These are phyloP conservation scores for Xestoiulus laeticollis DNA, from an alignment of 2,888 invertebrate genomes.

Conservation along the genomic window DNA sequence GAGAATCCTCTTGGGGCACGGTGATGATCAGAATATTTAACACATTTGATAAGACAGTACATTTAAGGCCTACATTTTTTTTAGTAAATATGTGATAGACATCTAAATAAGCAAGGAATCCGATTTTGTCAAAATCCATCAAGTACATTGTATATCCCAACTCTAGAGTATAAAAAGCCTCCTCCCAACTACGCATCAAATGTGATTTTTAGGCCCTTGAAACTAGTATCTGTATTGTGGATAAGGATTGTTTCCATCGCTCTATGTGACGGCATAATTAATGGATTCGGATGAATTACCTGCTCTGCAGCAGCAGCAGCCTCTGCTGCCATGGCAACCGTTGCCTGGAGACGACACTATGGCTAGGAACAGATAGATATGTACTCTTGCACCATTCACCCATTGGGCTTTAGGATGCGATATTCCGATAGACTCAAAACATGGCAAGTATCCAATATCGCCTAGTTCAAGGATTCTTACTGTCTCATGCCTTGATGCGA, in stretches of 20 bases:
- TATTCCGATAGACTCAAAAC: constrained; percentile 6
- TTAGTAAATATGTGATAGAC: too few species aligned
- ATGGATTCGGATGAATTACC: constrained; percentile 43
- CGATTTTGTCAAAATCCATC: too few species aligned
- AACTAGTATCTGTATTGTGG: background rate
- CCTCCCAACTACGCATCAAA: too few species aligned
- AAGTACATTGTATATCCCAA: too few species aligned
- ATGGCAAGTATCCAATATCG: background rate
- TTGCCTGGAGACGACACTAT: background rate
- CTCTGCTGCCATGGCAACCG: constrained; percentile 12
- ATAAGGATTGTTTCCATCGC: constrained; percentile 36
- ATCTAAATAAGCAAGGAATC: too few species aligned
- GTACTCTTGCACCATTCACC: background rate
- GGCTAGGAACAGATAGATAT: constrained; percentile 34
- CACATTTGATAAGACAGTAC: too few species aligned
- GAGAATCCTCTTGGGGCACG: too few species aligned
- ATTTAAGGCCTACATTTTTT: too few species aligned
- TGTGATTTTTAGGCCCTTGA: background rate
- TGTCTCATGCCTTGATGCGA: too few species aligned
- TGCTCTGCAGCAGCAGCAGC: constrained; percentile 39
- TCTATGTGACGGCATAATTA: background rate
- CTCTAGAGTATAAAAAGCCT: too few species aligned
- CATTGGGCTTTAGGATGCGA: background rate
- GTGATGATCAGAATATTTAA: too few species aligned
- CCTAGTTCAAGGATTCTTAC: background rate